These are phyloP conservation scores for Callipepla californica DNA, from an alignment of 2,113 vertebrate species.

Conservation along the genomic window DNA sequence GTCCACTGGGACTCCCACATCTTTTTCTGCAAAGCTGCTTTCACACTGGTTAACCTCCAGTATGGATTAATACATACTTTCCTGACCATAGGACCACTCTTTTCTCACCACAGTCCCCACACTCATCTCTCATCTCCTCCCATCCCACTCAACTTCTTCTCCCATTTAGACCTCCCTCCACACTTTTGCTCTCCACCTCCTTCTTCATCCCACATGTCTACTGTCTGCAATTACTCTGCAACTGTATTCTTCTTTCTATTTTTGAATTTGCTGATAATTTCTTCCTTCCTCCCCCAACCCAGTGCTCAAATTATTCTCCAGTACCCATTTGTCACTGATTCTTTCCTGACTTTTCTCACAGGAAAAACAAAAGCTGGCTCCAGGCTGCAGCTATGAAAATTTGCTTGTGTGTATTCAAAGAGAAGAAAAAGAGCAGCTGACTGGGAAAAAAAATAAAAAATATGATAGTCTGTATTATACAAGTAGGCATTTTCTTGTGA, in stretches of 20 bases:
- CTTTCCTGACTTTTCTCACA: conserved; percentile 25
- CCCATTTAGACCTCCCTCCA: background rate
- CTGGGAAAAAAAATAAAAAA: background rate
- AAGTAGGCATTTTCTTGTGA: conserved; percentile 6
- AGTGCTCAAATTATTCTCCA: conserved; percentile 20
- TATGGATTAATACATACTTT: accelerated
- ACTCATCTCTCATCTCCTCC: accelerated
- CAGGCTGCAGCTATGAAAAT: conserved; percentile 7
- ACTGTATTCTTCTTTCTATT: conserved; percentile 16
- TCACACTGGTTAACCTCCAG: background rate
- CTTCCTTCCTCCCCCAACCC: conserved; percentile 18
- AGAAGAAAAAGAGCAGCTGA: conserved; percentile 51
- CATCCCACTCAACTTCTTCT: background rate
- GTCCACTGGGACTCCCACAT: background rate
- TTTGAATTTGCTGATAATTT: conserved; percentile 12
- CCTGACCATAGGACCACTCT: background rate
- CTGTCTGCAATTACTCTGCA: conserved; percentile 11
- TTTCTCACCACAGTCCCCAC: background rate
- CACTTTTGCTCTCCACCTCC: background rate
- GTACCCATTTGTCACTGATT: conserved; percentile 35
- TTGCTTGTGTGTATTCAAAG: conserved; percentile 15
- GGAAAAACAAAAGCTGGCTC: conserved; percentile 31
- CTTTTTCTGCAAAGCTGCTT: background rate
- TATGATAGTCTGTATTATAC: conserved; percentile 24
- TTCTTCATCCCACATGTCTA: background rate